A percentile compares a stretch with the other conserved stretches of the same genome.
These are phyloP conservation scores for Rhyacophila evoluta DNA, from an alignment of 2,888 invertebrate species.

Conservation along the genomic window DNA sequence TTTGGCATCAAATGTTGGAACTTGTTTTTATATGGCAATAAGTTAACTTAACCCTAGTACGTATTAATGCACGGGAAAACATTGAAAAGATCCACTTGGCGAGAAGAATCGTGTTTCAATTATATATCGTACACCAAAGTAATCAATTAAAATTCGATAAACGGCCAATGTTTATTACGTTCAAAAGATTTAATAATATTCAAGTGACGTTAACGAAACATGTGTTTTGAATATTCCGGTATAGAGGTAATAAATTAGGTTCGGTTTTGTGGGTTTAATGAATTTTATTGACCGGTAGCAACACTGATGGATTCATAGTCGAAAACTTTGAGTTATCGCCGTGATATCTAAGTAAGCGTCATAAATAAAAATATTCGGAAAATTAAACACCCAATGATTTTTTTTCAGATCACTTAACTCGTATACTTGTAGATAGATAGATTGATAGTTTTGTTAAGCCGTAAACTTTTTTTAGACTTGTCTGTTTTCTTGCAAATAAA, in stretches of 20 bases:
- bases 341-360: background rate
- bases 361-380: constrained; percentile 1
- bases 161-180: constrained; percentile 12
- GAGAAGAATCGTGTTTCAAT: background rate
- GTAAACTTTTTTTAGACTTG: too few relatives aligned
- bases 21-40: constrained; percentile 18
- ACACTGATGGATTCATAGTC: constrained; percentile 10
- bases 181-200: constrained; percentile 7
- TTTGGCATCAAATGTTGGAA: constrained; percentile 1
- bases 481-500: too few relatives aligned
- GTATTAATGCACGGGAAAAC: background rate
- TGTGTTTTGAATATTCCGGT: constrained; percentile 18
- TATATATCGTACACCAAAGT: constrained; percentile 6
- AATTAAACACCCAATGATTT: background rate
- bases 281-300: constrained; percentile 24
- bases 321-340: background rate
- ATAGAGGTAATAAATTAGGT: background rate
- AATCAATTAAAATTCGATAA: constrained; percentile 17
- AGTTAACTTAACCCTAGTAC: background rate
- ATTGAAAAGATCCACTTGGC: background rate
- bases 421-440: background rate
- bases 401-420: constrained; percentile 8
- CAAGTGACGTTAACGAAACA: constrained; percentile 12
- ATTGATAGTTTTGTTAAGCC: too few relatives aligned
- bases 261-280: constrained; percentile 24